Evolutionary conservation across 2,888 invertebrate genomes (phyloP), one percentile per base, ranked within the genome.

Genomic region (Oithona nana): DNA sequence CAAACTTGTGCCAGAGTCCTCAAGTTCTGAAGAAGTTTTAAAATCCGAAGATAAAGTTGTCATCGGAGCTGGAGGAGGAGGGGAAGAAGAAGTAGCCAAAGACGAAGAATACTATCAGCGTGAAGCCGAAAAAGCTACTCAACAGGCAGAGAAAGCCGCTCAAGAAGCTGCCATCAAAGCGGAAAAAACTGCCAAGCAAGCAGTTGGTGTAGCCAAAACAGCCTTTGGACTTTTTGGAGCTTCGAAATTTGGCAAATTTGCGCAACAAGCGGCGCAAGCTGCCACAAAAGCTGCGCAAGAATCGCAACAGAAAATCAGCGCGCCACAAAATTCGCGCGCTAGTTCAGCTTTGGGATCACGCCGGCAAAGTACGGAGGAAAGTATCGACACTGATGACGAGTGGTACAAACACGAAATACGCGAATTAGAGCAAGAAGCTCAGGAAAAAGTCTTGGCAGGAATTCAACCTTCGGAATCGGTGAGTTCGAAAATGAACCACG

Each of bases 311-410:
- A 6, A 39, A 39, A 39, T 6, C 8, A 16, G 8, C 6, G 16
- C 8, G 6, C 8, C 39, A 11, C 16, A 6, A 39, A 39, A 6
- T 11, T 39, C 39, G 16, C 6, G 39, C 6, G 39, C 39, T 6
- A 11, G 8, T 16, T 39, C 39, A 16, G 16, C 8, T 11, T 11
- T 39, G 6, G 48, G 61, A 1, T 88, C 88, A 0, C 78, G 89
- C 67, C 78, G 89, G 59, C 89, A 90, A 74, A 88, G 88, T 70
- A 67, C 67, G 1, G 90, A 90, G 75, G 89, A 89, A 68, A 88
- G 88, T 69, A 89, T 90, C 64, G 90, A 90, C 71, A 88, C 87
- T 28, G 90, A 90, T 74, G 90, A 90, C 70, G 89, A 90, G 72
- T 90, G 89, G 84, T 90, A 88, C 69, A 86, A 87, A 68, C 88